phyloP scores from a whole-genome alignment of 2,888 invertebrate species.

The Pantelozetes paolii region DNA sequence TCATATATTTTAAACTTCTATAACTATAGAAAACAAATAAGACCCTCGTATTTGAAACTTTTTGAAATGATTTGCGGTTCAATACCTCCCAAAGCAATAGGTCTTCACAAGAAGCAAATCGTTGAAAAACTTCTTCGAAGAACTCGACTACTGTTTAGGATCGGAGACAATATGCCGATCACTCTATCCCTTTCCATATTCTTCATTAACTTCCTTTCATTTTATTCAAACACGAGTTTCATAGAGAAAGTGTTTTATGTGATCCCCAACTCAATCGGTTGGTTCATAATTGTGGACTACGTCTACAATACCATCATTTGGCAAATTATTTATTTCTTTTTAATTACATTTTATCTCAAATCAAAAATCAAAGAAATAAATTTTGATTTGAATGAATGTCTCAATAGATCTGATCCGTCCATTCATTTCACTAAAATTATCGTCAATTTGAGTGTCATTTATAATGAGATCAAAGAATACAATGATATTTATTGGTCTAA shows the following conservation, averaged over 20 bases:
- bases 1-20: background rate
- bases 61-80: background rate
- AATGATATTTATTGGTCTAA: background rate
- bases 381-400: background rate
- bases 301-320: background rate
- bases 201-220: background rate
- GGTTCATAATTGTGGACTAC: background rate
- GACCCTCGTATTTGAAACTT: background rate
- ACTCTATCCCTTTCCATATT: background rate
- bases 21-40: background rate
- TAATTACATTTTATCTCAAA: constrained; percentile 19
- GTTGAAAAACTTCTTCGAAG: background rate
- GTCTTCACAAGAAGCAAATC: background rate
- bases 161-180: background rate
- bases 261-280: background rate
- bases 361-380: constrained; percentile 6
- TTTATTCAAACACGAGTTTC: background rate
- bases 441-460: background rate
- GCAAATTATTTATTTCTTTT: constrained; percentile 26
- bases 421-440: background rate
- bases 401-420: background rate
- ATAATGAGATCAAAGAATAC: background rate
- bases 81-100: background rate
- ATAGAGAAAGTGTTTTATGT: background rate
- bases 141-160: background rate